Percentiles rank a stretch among this genome's conserved stretches.
These are phyloP conservation scores for Trissolcus basalis DNA, from an alignment of 1,140 invertebrate species.

Conservation along the genomic window DNA sequence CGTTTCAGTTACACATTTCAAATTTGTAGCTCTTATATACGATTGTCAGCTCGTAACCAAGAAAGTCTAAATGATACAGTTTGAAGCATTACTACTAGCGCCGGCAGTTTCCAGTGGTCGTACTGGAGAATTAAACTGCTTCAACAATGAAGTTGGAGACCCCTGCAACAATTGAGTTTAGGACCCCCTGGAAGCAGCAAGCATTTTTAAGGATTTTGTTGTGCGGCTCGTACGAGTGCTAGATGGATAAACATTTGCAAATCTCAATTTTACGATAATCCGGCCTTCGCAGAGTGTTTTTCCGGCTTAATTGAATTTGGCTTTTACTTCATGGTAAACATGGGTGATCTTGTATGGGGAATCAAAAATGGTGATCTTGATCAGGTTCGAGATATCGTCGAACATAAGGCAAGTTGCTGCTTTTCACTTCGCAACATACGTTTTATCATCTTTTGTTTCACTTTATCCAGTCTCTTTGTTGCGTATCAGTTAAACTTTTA, in stretches of 20 bases:
- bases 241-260: conserved; percentile 17
- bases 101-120: too few relatives aligned
- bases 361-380: conserved; percentile 96
- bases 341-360: conserved; percentile 91
- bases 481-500: background rate
- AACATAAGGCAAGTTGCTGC: conserved; percentile 83
- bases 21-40: too few relatives aligned
- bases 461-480: background rate
- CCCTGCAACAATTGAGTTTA: too few relatives aligned
- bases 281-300: background rate
- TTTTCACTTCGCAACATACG: conserved; percentile 4
- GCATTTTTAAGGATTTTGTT: conserved; percentile 36
- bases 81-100: too few relatives aligned
- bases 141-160: too few relatives aligned
- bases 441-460: background rate
- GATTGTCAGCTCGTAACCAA: too few relatives aligned
- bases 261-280: conserved; percentile 10
- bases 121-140: too few relatives aligned
- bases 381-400: conserved; percentile 90
- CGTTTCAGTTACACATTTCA: too few relatives aligned
- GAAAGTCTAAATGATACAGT: too few relatives aligned
- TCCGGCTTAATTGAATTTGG: conserved; percentile 3
- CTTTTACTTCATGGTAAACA: conserved; percentile 69
- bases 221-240: conserved; percentile 1
- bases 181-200: background rate